A percentile compares a stretch with the other conserved stretches of the same genome.
These are phyloP conservation scores for Lampris megalopsis DNA, from an alignment of 2,113 vertebrate genomes.

Conservation along the genomic window DNA sequence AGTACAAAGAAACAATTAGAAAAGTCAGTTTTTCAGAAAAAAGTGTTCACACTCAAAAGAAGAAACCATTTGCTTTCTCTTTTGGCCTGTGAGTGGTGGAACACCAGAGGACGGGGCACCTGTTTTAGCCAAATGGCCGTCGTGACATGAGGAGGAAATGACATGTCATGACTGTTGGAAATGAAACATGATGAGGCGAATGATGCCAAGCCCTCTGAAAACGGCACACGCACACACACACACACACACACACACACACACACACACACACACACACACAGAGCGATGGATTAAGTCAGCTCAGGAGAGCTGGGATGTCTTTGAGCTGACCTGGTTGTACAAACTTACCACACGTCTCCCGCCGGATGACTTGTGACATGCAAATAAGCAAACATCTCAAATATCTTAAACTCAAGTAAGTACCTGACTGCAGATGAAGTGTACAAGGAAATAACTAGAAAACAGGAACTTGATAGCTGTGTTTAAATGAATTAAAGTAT, in stretches of 20 bases:
- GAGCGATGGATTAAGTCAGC: conserved; percentile 16
- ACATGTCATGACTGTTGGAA: background rate
- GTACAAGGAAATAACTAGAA: background rate
- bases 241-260: too few species aligned
- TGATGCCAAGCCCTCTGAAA: background rate
- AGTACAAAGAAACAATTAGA: too few species aligned
- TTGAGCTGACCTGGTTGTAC: conserved; percentile 15
- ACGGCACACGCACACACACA: too few species aligned
- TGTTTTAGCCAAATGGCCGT: background rate
- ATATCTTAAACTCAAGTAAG: background rate
- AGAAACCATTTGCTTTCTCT: rapidly evolving
- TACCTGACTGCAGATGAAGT: background rate
- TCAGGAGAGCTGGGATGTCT: conserved; percentile 4
- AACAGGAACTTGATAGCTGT: background rate
- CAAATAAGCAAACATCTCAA: background rate
- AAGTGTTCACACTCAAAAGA: background rate
- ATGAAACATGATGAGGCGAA: background rate
- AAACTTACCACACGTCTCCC: background rate
- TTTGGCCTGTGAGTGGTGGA: background rate
- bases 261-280: too few species aligned
- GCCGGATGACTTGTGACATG: background rate
- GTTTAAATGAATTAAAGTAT: conserved; percentile 2
- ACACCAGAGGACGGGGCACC: rapidly evolving
- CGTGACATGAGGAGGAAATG: background rate
- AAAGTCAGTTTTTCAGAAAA: too few species aligned